Evolutionary conservation across 2,113 vertebrate genomes (phyloP), one percentile per base, ranked within the genome.

Genomic region (Melierax canorus): DNA sequence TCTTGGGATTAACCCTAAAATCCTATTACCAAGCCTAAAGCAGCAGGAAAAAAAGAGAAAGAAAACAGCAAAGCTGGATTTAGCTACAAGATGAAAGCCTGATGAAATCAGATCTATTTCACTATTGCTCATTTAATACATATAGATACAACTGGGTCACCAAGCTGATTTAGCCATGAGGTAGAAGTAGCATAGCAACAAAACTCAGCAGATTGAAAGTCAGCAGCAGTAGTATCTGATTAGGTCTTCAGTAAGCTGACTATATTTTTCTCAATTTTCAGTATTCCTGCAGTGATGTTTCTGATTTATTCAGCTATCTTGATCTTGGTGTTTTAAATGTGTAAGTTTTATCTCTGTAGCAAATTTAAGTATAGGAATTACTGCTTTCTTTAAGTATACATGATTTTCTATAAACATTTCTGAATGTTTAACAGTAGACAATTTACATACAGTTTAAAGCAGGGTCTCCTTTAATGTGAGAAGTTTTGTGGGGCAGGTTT

Each of bases 61-160:
- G 34, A 84, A 94, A 96, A 67, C 5, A 8, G 66, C 78, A 96
- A 96, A 96, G 74, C 90, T 18, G 78, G 91, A 93, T 95, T 96
- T 96, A 93, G 84, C 88, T 92, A 82, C 72, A 74, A 96, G 88
- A 90, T 11, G 45, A 96, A 96, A 97, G 90, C 90, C 90, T 81
- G 58, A 81, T 92, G 69, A 94, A 93, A 96, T 98, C 96, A 95
- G 88, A 97, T 96, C 92, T 93, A 39, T 97, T 97, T 97, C 94
- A 88, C 77, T 95, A 59, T 76, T 96, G 92, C 94, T 96, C 90
- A 96, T 97, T 97, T 98, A 96, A 96, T 97, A 94, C 56, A 1
- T 94, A 82, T 85, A 82, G 97, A 96, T 98, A 96, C 97, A 97
- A 96, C 97, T 98, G 92, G 97, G 97, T 97, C 97, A 96, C 86